phyloP scores from a whole-genome alignment of 2,113 vertebrate genomes.

The Octodon degus region DNA sequence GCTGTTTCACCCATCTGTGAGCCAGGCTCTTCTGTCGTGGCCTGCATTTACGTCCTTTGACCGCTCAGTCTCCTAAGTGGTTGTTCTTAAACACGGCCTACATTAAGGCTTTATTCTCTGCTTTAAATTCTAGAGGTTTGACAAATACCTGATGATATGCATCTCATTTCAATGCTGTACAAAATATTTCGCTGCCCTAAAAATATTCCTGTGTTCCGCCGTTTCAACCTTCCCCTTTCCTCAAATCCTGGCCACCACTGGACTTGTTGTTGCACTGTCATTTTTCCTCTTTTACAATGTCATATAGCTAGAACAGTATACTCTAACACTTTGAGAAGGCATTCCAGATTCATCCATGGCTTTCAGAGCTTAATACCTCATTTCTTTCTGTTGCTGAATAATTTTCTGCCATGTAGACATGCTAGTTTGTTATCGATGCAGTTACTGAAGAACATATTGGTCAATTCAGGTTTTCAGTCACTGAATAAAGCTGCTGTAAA shows the following conservation, averaged over 20 bases:
- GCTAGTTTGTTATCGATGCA: not conserved
- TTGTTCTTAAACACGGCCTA: not conserved
- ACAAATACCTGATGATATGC: not conserved
- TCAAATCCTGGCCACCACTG: not conserved
- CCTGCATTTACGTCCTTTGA: not conserved
- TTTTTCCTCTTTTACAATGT: not conserved
- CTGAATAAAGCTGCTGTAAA: not conserved
- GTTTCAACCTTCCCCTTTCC: not conserved
- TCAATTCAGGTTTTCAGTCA: not conserved
- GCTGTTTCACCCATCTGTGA: not conserved
- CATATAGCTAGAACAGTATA: not conserved
- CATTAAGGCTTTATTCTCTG: not conserved
- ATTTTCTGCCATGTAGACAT: not conserved
- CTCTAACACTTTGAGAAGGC: not conserved
- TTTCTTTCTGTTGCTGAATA: not conserved
- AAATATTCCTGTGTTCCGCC: not conserved
- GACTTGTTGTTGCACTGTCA: not conserved
- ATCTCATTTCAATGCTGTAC: not conserved
- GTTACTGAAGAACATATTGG: not conserved
- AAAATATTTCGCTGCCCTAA: not conserved
- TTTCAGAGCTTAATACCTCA: conserved; percentile 5
- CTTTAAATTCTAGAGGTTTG: not conserved
- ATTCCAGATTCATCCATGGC: not conserved
- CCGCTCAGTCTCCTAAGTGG: not conserved
- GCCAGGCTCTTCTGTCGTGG: not conserved